Conservation (phyloP, 2,888 invertebrate genomes). For the Papilio elwesi region DNA sequence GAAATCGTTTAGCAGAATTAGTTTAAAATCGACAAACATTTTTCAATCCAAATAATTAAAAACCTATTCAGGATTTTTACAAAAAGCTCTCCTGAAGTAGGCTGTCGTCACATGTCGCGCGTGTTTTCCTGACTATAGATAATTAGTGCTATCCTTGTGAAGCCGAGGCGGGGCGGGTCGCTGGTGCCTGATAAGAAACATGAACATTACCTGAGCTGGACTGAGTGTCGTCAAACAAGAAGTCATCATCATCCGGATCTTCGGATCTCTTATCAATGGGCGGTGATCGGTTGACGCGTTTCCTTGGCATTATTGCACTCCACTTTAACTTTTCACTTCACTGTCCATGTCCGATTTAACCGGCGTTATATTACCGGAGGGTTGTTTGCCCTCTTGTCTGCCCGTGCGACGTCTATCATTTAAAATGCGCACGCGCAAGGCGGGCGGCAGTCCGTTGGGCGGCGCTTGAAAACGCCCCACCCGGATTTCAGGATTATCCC, state of each 20-base stretch:
- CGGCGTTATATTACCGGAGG: constrained; percentile 37
- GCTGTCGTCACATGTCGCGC: too few species aligned
- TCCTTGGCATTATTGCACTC: constrained; percentile 65
- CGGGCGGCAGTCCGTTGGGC: constrained; percentile 69
- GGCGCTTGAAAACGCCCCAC: constrained; percentile 73
- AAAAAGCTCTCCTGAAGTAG: too few species aligned
- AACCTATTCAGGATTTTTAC: too few species aligned
- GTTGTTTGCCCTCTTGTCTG: constrained; percentile 50
- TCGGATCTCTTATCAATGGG: constrained; percentile 67
- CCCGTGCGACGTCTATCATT: constrained; percentile 62
- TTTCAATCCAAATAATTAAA: too few species aligned
- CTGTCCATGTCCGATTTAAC: constrained; percentile 44
- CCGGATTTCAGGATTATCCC: constrained; percentile 62
- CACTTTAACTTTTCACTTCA: constrained; percentile 50
- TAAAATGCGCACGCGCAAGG: constrained; percentile 73
- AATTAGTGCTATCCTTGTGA: too few species aligned
- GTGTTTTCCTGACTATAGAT: too few species aligned
- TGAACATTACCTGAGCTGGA: constrained; percentile 68
- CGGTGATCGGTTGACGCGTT: constrained; percentile 68
- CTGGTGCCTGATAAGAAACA: too few species aligned
- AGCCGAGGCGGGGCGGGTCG: too few species aligned
- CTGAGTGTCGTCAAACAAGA: constrained; percentile 76
- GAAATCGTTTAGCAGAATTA: too few species aligned
- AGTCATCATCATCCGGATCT: constrained; percentile 75
- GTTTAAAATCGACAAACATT: too few species aligned